Conservation (phyloP, 2,113 vertebrate species). For the Castor canadensis region DNA sequence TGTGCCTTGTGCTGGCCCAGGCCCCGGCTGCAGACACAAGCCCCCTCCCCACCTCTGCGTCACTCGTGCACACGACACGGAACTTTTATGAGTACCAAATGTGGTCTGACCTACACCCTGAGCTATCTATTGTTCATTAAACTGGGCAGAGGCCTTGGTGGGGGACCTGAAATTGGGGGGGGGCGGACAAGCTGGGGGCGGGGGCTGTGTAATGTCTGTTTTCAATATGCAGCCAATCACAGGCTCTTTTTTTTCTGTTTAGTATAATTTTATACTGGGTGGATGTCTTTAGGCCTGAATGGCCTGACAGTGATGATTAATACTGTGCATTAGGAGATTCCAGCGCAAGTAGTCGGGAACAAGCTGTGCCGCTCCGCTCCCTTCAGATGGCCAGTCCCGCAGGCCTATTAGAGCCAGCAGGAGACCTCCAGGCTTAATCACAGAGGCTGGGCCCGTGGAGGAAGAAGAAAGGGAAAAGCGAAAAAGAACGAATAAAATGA, state of each 20-base stretch:
- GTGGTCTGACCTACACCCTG: rapidly evolving
- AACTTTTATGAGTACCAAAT: not conserved
- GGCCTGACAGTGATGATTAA: constrained; percentile 92
- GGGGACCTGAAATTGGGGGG: not conserved
- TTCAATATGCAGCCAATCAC: constrained; percentile 76
- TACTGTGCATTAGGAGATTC: constrained; percentile 92
- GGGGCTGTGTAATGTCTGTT: constrained; percentile 67
- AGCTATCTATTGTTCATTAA: constrained; percentile 12
- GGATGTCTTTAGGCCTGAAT: constrained; percentile 83
- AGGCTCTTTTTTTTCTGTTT: constrained; percentile 59
- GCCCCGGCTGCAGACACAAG: not conserved
- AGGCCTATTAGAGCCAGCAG: constrained; percentile 88
- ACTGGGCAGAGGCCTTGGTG: constrained; percentile 58
- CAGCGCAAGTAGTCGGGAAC: constrained; percentile 84
- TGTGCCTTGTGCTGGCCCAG: rapidly evolving
- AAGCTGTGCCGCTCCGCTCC: constrained; percentile 85
- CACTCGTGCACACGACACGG: not conserved
- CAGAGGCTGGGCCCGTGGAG: constrained; percentile 83
- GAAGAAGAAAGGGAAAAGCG: constrained; percentile 79
- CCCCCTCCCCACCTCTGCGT: not conserved
- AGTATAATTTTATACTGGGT: constrained; percentile 84
- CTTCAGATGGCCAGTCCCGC: constrained; percentile 85
- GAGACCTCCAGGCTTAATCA: constrained; percentile 89
- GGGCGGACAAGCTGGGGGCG: constrained; percentile 20
- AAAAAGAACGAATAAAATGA: constrained; percentile 67